Evolutionary conservation across 1,140 invertebrate genomes (phyloP), one percentile per base, ranked within the genome.

Genomic region (Drosophila nikananu): DNA sequence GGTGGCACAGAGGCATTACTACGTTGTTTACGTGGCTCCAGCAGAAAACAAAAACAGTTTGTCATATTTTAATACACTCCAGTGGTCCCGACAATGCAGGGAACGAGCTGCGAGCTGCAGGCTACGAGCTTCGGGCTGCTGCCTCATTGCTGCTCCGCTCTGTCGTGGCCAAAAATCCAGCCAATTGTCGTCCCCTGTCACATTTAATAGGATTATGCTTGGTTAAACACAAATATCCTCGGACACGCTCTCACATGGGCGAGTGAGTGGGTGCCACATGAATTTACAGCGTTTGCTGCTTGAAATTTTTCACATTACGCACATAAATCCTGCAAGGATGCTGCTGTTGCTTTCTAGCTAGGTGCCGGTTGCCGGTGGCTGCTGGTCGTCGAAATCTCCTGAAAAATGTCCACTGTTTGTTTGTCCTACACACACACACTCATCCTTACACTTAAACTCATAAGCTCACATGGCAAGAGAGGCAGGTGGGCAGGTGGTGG

Each of bases 391-490:
- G 78, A 73, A 70, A 81, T 60, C 67, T 76, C 54, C 68, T 89
- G 84, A 89, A 89, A 90, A 90, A 89, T 89, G 84, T 89, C 84
- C 84, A 90, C 74, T 76, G 74, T 80, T 84, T 84, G 81, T 80
- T 84, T 73, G 74, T 54, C 42, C 44, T 73, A 42, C 66, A n/a
- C 35, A n/a, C n/a, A n/a, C n/a, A 49, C 77, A 64, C 62, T 52
- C 66, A 59, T 59, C 42, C 54, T 49, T 17, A 41, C 63, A 42
- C 35, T 35, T 55, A 48, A 48, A 71, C 55, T 27, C 37, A 21
- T 30, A 67, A 46, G 54, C 25, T 66, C 27, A 49, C 21, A 46
- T 21, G 17, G 21, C n/a, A n/a, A n/a, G n/a, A n/a, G n/a, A n/a
- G n/a, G 41, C 35, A 55, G 41, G 35, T 62, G 73, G 17, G 32